Base-by-base conservation (phyloP, 2,797 vertebrate species). In the Aldrovandia affinis region DNA sequence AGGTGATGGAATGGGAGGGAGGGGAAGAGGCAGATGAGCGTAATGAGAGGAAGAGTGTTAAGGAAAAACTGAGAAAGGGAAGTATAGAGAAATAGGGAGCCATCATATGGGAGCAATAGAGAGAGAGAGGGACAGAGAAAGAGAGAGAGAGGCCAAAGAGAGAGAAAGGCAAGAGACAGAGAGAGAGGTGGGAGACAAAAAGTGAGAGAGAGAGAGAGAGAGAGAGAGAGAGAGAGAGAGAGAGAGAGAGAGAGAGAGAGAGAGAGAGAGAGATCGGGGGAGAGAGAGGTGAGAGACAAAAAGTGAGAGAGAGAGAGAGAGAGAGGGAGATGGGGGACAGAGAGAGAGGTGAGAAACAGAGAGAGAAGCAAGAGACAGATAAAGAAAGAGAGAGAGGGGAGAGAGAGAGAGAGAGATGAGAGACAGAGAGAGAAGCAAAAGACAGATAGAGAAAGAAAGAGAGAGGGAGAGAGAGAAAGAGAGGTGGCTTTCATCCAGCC, bases 401-500 rank as follows among this genome's bases (percentile, higher is more conserved):
- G 63, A 5, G 73, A 50, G 77, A 28, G 70, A 25, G 12, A 18
- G 81, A 52, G 44, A n/a, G 54, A 47, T 52, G 57, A 25, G 57
- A 6, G 0, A 65, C 12, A 70, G 42, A 42, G 59, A 42, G 59
- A 42, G 30, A 61, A n/a, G n/a, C n/a, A 39, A 61, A 44, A 63
- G 85, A 78, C 65, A 80, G 83, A 55, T 36, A 84, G 80, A 78
- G 73, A 52, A 63, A 83, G 59, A 68, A 88, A 85, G 86, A 89
- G 87, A 68, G 50, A 68, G 68, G 81, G 42, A 84, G 78, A 81
- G 80, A 83, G 80, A 59, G 15, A 54, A 59, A 68, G 84, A 86
- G 83, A 82, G 83, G 86, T 86, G 87, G 89, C 91, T 92, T 92
- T 92, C 84, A 92, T 92, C 89, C 90, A 90, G 86, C 78, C 80